These are phyloP conservation scores for Mythimna albipuncta DNA, from an alignment of 2,888 invertebrate species.

Conservation along the genomic window DNA sequence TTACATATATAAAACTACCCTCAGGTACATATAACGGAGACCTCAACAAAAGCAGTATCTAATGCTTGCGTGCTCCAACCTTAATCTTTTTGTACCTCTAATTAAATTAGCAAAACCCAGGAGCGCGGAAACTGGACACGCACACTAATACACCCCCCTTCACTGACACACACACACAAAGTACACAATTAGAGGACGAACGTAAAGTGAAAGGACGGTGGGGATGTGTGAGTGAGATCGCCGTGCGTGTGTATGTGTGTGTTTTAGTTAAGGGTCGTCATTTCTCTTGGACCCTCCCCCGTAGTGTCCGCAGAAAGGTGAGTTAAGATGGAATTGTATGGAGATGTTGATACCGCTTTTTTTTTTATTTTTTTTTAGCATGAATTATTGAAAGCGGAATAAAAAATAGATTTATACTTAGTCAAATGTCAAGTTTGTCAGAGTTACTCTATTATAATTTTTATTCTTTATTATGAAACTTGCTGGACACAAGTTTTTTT, in stretches of 20 bases:
- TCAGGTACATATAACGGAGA: conserved; percentile 69
- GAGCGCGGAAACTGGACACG: conserved; percentile 89
- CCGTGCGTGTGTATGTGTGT: conserved; percentile 86
- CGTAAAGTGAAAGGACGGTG: conserved; percentile 71
- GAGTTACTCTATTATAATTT: neutral
- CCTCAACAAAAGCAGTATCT: conserved; percentile 86
- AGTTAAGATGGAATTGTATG: conserved; percentile 82
- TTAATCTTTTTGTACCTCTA: conserved; percentile 91
- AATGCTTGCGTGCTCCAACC: conserved; percentile 87
- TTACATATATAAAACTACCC: conserved; percentile 38
- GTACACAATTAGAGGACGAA: conserved; percentile 63
- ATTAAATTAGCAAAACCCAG: conserved; percentile 91
- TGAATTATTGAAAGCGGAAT: neutral
- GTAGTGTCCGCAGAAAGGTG: conserved; percentile 91
- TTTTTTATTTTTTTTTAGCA: neutral
- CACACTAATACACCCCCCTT: conserved; percentile 74
- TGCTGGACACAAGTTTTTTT: too few species aligned
- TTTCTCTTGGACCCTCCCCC: conserved; percentile 91
- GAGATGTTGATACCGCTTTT: conserved; percentile 72
- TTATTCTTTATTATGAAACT: too few species aligned
- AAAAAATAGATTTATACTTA: too few species aligned
- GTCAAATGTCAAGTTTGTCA: neutral
- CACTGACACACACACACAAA: conserved; percentile 68
- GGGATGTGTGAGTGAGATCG: conserved; percentile 78
- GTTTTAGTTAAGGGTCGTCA: conserved; percentile 91